Evolutionary conservation across 1,140 invertebrate genomes (phyloP).

Genomic region (Holotrichia oblita): DNA sequence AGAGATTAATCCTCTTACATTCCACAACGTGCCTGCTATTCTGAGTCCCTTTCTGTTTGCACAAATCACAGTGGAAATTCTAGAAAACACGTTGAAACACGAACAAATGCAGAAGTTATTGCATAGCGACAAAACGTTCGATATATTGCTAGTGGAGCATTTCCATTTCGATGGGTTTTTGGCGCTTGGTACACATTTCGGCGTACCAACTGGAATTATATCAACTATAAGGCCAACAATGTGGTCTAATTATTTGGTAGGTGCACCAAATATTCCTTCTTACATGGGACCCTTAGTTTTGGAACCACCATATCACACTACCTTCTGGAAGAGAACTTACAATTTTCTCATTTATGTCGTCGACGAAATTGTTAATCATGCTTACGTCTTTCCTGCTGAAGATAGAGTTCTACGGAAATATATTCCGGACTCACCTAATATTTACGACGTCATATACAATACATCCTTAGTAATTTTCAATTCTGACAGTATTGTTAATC

Average conservation of each 20-base stretch:
- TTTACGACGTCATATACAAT: too few relatives aligned
- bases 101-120: slow-evolving; percentile 47
- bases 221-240: slow-evolving; percentile 55
- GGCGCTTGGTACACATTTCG: slow-evolving; percentile 69
- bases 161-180: slow-evolving; percentile 75
- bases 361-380: slow-evolving; percentile 38
- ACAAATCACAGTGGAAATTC: not conserved
- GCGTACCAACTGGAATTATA: slow-evolving; percentile 68
- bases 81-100: slow-evolving; percentile 44
- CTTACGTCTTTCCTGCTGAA: slow-evolving; percentile 57
- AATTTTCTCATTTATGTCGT: slow-evolving; percentile 55
- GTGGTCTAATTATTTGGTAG: slow-evolving; percentile 54
- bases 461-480: slow-evolving; percentile 66
- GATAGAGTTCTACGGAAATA: slow-evolving; percentile 59
- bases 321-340: slow-evolving; percentile 58
- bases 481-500: slow-evolving; percentile 66
- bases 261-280: slow-evolving; percentile 58
- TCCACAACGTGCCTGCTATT: not conserved
- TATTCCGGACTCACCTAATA: slow-evolving; percentile 61
- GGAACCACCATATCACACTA: slow-evolving; percentile 37
- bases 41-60: not conserved
- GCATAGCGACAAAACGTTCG: slow-evolving; percentile 63
- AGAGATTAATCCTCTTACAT: not conserved
- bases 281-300: slow-evolving; percentile 48
- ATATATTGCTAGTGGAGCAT: slow-evolving; percentile 71